Evolutionary conservation across 64 coral and sea anemone species (phyloP).

Genomic region (Montipora foliosa): DNA sequence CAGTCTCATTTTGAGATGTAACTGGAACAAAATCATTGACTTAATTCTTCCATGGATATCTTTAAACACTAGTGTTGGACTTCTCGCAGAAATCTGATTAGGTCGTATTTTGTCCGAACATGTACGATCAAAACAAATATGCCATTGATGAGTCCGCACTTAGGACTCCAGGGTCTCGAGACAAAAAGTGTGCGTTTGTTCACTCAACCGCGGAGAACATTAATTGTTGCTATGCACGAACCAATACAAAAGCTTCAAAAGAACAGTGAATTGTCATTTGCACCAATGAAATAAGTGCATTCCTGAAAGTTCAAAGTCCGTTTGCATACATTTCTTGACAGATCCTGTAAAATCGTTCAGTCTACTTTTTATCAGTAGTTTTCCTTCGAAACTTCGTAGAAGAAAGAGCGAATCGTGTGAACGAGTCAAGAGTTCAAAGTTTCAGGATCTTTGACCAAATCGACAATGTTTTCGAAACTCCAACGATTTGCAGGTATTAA

Average conservation of each 20-base stretch:
- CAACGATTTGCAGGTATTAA: slow-evolving; percentile 91
- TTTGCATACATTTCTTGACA: background rate
- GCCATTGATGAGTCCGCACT: background rate
- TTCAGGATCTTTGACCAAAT: background rate
- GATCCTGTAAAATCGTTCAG: background rate
- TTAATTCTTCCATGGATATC: background rate
- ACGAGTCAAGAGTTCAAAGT: background rate
- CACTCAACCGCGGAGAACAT: background rate
- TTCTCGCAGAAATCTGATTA: background rate
- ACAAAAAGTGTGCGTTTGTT: background rate
- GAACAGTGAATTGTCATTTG: background rate
- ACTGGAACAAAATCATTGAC: background rate
- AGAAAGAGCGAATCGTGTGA: background rate
- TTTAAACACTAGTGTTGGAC: background rate
- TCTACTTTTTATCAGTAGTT: background rate
- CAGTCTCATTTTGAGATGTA: background rate
- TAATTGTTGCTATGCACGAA: background rate
- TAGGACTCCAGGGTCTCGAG: background rate
- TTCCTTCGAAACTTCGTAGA: background rate
- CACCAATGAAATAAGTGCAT: background rate
- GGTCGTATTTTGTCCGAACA: background rate
- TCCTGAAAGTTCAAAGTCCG: slow-evolving; percentile 12
- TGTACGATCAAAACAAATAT: background rate
- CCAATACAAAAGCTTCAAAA: background rate
- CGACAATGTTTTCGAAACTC: slow-evolving; percentile 68